Evolutionary conservation across 2,888 invertebrate species (phyloP), one percentile per base, ranked within the genome.

Genomic region (Clistopyga incitator): DNA sequence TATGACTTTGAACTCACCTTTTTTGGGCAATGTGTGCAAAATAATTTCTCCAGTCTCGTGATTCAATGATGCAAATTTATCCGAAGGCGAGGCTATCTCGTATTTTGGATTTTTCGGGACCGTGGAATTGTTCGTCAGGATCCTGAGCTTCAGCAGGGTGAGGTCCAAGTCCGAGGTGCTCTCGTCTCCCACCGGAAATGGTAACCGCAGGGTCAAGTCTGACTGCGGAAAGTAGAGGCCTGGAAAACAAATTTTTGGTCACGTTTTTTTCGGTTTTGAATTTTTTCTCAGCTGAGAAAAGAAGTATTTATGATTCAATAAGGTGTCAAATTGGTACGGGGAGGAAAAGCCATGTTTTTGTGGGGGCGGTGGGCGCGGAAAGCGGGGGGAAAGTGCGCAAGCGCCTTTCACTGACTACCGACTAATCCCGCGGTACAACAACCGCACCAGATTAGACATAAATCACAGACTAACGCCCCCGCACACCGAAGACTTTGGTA

Each of bases 161-260:
- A 91, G 38, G 25, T 87, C 84, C 42, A 88, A 72, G 38, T 78
- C 78, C 23, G 87, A 77, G 72, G 20, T 77, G 56, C 81, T 86
- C 38, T 85, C 87, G 68, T 89, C 87, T 59, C 81, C 84, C 34
- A 67, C 23, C 23, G 87, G 67, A 52, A 90, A 89, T 3, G 93
- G 93, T 65, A 92, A 68, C 52, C 89, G 89, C 52, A 92, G 59
- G 6, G 87, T 88, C 74, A 93, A 78, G 61, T 93, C 88, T 47
- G 93, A 93, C 68, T 93, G 93, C 20, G 93, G 91, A 84, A 92
- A 93, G 79, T 92, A 93, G n/a, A 93, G 78, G 34, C 88, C 93
- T 92, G 91, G 84, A 80, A 80, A 81, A 47, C 70, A 67, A 67
- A 29, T 23, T 25, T 29, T 61, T 68, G 6, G 15, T 64, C 6